These are phyloP conservation scores for Prenolepis imparis DNA, from an alignment of 2,888 invertebrate genomes.

Conservation along the genomic window DNA sequence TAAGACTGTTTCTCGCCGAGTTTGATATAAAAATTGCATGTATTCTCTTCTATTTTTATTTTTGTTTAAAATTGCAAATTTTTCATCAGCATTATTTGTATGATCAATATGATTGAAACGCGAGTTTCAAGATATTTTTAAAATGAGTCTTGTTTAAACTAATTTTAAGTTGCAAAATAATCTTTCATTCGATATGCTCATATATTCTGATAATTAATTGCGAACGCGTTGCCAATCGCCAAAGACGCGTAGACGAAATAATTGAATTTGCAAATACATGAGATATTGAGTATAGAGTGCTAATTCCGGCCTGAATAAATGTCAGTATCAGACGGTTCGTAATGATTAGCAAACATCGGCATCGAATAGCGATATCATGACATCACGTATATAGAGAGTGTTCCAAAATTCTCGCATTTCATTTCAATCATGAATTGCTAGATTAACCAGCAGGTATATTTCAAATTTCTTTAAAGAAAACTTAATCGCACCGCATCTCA, in stretches of 20 bases:
- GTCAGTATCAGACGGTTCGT: conserved; percentile 56
- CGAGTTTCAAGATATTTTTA: background rate
- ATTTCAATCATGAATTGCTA: background rate
- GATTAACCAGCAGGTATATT: too few species aligned
- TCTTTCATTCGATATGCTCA: background rate
- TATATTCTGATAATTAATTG: conserved; percentile 25
- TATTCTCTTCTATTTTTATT: background rate
- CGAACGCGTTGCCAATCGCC: background rate
- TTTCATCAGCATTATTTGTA: background rate
- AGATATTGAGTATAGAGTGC: conserved; percentile 5
- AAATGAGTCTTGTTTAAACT: background rate
- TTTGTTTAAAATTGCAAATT: background rate
- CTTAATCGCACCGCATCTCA: background rate
- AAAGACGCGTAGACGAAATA: conserved; percentile 1
- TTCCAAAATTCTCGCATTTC: background rate
- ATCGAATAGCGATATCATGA: background rate
- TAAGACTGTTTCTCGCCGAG: background rate
- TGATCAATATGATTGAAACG: background rate
- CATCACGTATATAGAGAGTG: conserved; percentile 21
- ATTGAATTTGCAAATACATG: conserved; percentile 31
- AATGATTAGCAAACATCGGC: conserved; percentile 59
- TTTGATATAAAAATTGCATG: background rate
- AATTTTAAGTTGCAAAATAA: background rate
- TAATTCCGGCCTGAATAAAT: conserved; percentile 62
- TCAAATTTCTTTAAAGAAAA: background rate